Conservation (phyloP, 2,113 vertebrate species). For the Mugil cephalus region DNA sequence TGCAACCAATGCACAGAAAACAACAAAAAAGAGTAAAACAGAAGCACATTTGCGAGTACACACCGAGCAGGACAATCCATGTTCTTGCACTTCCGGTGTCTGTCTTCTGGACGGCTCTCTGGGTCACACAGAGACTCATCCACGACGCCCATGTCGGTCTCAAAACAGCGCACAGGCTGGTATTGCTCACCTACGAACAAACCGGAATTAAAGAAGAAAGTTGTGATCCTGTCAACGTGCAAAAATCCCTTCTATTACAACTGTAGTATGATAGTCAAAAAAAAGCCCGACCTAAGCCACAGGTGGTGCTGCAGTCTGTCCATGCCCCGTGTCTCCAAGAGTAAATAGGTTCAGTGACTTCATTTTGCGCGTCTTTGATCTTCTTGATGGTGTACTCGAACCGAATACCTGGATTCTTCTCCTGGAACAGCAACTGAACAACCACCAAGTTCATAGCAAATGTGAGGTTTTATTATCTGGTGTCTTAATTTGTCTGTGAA, state of each 20-base stretch:
- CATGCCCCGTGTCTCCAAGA: conserved; percentile 92
- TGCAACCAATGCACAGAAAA: no score
- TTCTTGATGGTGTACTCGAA: conserved; percentile 94
- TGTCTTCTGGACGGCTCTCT: conserved; percentile 84
- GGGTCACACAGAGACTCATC: conserved; percentile 91
- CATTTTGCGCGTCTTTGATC: conserved; percentile 85
- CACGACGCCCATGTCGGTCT: conserved; percentile 85
- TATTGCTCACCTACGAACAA: conserved; percentile 84
- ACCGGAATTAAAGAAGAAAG: conserved; percentile 5
- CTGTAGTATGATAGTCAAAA: background rate
- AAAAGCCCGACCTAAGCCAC: conserved; percentile 87
- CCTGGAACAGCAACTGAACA: conserved; percentile 93
- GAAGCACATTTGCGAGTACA: background rate
- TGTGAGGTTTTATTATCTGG: no score
- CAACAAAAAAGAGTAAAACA: no score
- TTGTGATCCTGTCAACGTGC: background rate
- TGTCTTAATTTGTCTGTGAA: background rate
- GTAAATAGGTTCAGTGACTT: conserved; percentile 87
- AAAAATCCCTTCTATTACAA: background rate
- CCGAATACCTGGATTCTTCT: conserved; percentile 91
- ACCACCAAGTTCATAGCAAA: background rate
- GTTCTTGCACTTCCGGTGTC: conserved; percentile 90
- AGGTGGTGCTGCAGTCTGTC: conserved; percentile 94
- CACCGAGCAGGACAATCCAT: conserved; percentile 94
- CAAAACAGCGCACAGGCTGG: conserved; percentile 89